These are phyloP conservation scores for Pammene aurita DNA, from an alignment of 2,888 invertebrate species.

Conservation along the genomic window DNA sequence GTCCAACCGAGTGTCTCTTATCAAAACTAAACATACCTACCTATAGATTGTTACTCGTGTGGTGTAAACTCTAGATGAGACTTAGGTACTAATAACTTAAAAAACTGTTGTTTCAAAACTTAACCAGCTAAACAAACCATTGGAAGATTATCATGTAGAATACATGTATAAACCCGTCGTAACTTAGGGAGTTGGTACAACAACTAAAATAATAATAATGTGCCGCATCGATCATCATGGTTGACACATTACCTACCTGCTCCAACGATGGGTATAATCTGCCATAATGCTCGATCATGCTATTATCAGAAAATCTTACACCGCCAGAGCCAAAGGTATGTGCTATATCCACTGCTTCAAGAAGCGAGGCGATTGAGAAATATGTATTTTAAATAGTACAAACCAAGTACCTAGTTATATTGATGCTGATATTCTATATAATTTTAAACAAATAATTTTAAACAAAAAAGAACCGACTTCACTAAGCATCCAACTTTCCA, in stretches of 20 bases:
- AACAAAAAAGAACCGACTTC: too few species aligned
- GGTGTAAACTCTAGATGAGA: too few species aligned
- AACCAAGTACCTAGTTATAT: too few species aligned
- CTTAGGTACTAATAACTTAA: too few species aligned
- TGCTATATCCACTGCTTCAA: slow-evolving; percentile 44
- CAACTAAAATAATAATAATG: slow-evolving; percentile 33
- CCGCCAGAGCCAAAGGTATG: slow-evolving; percentile 57
- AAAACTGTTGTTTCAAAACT: not conserved
- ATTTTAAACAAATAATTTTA: too few species aligned
- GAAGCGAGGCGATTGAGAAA: not conserved
- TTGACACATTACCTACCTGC: slow-evolving; percentile 48
- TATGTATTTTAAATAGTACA: not conserved
- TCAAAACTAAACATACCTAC: too few species aligned
- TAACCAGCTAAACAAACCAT: not conserved
- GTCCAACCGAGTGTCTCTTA: too few species aligned
- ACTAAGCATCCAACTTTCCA: too few species aligned
- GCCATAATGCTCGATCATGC: slow-evolving; percentile 60
- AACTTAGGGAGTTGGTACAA: not conserved
- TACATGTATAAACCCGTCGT: not conserved
- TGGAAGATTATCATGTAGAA: not conserved
- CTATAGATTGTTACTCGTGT: too few species aligned
- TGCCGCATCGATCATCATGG: slow-evolving; percentile 44
- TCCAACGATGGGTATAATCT: slow-evolving; percentile 38
- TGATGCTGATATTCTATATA: too few species aligned
- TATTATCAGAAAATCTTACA: slow-evolving; percentile 62